Evolutionary conservation across 2,113 vertebrate species (phyloP), one percentile per base, ranked within the genome.

Genomic region (Leuciscus idus): DNA sequence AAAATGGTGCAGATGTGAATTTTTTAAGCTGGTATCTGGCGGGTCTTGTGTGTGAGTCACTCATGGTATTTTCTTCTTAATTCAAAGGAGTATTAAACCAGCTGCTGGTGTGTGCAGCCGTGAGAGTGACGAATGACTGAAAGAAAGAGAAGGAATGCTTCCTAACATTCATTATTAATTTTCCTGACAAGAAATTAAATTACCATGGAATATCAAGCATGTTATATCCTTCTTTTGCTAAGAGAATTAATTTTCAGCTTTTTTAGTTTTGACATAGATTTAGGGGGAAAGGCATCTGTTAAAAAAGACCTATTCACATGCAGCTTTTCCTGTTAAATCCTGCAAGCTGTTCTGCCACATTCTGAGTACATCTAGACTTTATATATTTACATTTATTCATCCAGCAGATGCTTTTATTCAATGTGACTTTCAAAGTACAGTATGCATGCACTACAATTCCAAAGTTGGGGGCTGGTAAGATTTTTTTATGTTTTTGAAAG

Each of bases 1-100:
- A 87, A 87, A 87, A 72, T 85, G 61, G 50, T 80, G 59, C 26
- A 61, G 72, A 72, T 73, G 70, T 87, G 84, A 87, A 66, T 89
- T 81, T 84, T 70, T 84, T 33, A 39, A 83, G 84, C 70, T 64
- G 76, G 88, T 52, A 87, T 52, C 19, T 62, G 61, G 81, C 46
- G 36, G 66, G 50, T 82, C 61, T 74, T 78, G 73, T 85, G 62
- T 30, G 55, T 85, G 86, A 62, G 85, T 50, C 78, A 85, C 73
- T 30, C 76, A 30, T 57, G 43, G 75, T 87, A 73, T 83, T 59
- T 84, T 68, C 48, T 89, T 85, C 76, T 78, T 87, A 72, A 87
- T 85, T 87, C 55, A 85, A 87, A 79, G 81, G 61, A 75, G 50
- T 72, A 75, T 66, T 77, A 55, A 85, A 78, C 61, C 83, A n/a